phyloP scores from a whole-genome alignment of 1,140 invertebrate species.

The Philotrypesis tridentata region DNA sequence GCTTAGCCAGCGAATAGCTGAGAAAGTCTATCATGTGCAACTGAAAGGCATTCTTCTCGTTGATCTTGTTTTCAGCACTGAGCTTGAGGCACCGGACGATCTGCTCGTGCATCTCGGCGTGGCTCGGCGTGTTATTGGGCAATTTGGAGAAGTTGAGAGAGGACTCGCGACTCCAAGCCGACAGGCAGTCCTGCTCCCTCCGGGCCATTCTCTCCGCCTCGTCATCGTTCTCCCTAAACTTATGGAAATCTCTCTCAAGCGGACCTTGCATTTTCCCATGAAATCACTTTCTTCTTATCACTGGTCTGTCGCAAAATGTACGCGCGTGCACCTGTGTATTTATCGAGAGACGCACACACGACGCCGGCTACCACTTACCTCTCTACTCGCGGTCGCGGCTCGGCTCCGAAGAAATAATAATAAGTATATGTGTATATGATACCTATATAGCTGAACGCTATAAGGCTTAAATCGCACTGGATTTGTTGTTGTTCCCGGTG shows the following conservation, averaged over 20 bases:
- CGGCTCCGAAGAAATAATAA: too few species aligned
- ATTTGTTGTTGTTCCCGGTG: neutral
- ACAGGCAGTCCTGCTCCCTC: neutral
- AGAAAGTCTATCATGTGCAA: conserved; percentile 88
- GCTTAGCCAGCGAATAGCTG: conserved; percentile 81
- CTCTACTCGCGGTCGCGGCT: too few species aligned
- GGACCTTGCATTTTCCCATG: neutral
- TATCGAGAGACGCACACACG: neutral
- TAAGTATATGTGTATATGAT: too few species aligned
- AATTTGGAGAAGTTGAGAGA: neutral
- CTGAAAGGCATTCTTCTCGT: conserved; percentile 87
- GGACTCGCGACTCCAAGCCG: neutral
- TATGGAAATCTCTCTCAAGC: neutral
- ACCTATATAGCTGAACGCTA: too few species aligned
- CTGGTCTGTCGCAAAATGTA: neutral
- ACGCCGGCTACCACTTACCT: neutral
- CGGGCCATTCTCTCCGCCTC: neutral
- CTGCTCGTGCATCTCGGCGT: conserved; percentile 73
- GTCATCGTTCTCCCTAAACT: neutral
- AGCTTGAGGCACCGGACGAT: conserved; percentile 78
- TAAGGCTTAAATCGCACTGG: neutral
- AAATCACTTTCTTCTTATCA: neutral
- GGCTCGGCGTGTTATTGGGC: neutral
- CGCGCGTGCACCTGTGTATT: neutral
- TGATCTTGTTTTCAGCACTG: conserved; percentile 84